Conservation (phyloP, 1,140 invertebrate species). For the Leptopilina clavipes region DNA sequence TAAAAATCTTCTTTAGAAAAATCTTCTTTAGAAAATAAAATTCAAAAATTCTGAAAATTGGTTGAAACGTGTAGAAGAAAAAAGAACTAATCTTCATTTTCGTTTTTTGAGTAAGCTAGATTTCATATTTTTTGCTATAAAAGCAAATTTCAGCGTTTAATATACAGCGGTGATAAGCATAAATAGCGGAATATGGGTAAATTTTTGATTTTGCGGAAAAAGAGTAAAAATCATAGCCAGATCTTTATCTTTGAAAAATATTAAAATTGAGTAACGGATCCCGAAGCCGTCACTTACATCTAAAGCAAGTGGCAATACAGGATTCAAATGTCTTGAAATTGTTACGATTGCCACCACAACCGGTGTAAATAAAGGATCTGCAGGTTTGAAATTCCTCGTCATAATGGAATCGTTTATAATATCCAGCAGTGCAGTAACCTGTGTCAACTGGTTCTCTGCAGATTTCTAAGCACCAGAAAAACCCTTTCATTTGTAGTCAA, state of each 20-base stretch:
- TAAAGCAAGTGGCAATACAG: slow-evolving; percentile 78
- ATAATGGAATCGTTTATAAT: slow-evolving; percentile 86
- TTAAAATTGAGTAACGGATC: slow-evolving; percentile 4
- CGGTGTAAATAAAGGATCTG: slow-evolving; percentile 86
- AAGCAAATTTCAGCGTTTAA: no score
- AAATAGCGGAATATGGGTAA: neutral
- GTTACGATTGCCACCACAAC: slow-evolving; percentile 87
- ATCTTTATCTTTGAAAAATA: neutral
- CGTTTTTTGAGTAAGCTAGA: no score
- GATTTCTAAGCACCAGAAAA: slow-evolving; percentile 73
- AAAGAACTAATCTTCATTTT: neutral
- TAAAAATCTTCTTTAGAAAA: neutral
- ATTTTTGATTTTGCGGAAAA: neutral
- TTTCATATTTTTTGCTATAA: no score
- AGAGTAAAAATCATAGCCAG: slow-evolving; percentile 22
- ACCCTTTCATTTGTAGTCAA: slow-evolving; percentile 41
- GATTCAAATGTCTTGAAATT: slow-evolving; percentile 84
- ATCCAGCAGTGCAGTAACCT: slow-evolving; percentile 82
- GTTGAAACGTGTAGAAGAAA: neutral
- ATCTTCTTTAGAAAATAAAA: neutral
- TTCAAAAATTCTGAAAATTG: neutral
- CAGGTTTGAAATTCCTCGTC: slow-evolving; percentile 83
- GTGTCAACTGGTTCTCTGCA: slow-evolving; percentile 80
- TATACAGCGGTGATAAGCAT: neutral
- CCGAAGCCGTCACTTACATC: slow-evolving; percentile 68